Conservation (phyloP, 1,140 invertebrate species). For the Heterodera schachtii region DNA sequence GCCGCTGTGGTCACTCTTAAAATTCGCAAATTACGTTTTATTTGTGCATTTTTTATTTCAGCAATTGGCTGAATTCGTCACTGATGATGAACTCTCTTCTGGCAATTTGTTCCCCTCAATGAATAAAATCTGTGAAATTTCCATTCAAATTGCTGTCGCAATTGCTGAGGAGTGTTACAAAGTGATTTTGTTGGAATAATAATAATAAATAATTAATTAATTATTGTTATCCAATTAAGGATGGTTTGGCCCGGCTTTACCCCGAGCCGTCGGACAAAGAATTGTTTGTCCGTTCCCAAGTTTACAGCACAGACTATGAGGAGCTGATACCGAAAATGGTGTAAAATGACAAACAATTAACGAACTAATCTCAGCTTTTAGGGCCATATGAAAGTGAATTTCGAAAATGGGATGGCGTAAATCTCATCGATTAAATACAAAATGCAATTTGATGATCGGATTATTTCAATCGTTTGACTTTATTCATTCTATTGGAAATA, state of each 20-base stretch:
- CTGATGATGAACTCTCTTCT: conserved; percentile 77
- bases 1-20: conserved; percentile 84
- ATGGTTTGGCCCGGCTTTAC: conserved; percentile 67
- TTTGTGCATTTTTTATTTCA: background rate
- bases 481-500: no score
- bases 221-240: conserved; percentile 59
- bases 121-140: conserved; percentile 81
- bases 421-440: no score
- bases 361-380: no score
- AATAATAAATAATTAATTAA: background rate
- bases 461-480: no score
- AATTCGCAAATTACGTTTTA: background rate
- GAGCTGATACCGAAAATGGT: conserved; percentile 56
- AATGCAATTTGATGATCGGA: no score
- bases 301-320: conserved; percentile 71
- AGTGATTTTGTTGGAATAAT: background rate
- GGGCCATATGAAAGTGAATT: background rate
- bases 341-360: no score
- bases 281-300: conserved; percentile 67
- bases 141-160: conserved; percentile 81
- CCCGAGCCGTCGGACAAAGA: conserved; percentile 70
- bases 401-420: no score
- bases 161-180: conserved; percentile 84
- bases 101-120: conserved; percentile 93
- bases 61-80: conserved; percentile 75